Base-by-base conservation (phyloP, 2,888 invertebrate genomes). In the Pelosia muscerda region DNA sequence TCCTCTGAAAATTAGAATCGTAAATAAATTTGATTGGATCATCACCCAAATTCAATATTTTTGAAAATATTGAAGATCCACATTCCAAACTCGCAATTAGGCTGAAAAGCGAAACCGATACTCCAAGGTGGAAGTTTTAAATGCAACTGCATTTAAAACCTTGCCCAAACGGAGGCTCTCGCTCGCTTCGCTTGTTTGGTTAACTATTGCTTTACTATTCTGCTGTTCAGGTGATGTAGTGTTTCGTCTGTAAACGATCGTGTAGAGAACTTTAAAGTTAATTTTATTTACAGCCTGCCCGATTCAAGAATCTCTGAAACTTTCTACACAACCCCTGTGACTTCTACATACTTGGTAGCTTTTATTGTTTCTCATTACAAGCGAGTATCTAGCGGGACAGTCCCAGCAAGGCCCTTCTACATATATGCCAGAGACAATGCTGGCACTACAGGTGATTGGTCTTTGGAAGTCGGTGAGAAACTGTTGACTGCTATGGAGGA, bases 331-430 rank as follows among this genome's bases (percentile, higher is more conserved):
- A 96, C 96, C 0, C 96, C 96, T 0, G 72, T 86, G 25, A 98
- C 98, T 95, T 97, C 98, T 0, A 97, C 98, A 0, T 99, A 99
- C 83, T 93, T 98, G 60, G 94, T 98, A 19, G 98, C 98, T 0
- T 97, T 98, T 84, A 96, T 98, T 2, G 96, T 99, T 0, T 97
- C 97, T 22, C 97, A 97, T 78, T 97, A 97, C n/a, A 68, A 79
- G 26, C 78, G 62, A 1, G 86, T 91, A 0, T 84, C 89, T 1
- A 55, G 71, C 0, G 87, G 87, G 26, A 83, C 76, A 23, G 72
- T 88, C n/a, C 0, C 22, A 0, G 13, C 3, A 0, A 81, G 92
- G 56, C 93, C 94, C 15, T 94, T 95, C 73, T 74, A 86, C 6
- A 93, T 94, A 25, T 92, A 90, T 38, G 95, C 96, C 0, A 87